Evolutionary conservation across 64 coral and sea anemone species (phyloP), one percentile per base, ranked within the genome.

Genomic region (Pocillopora damicornis): DNA sequence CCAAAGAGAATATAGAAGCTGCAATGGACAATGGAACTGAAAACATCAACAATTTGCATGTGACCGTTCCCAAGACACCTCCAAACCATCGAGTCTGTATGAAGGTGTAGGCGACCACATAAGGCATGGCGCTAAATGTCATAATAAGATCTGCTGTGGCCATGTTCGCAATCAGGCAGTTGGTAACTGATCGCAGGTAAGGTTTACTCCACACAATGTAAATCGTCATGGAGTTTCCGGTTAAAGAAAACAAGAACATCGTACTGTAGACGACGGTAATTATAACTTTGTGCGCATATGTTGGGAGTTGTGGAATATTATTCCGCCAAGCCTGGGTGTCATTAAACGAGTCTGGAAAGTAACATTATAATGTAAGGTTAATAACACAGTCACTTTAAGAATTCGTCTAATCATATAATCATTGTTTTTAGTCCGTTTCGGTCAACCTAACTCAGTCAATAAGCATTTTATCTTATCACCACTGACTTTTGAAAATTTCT

Each of bases 151-250:
- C 93, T 14, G 93, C 93, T 11, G 78, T 78, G 15, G 93, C 72
- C 93, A 95, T 91, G 86, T 95, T 95, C 14, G 89, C 89, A 25
- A 95, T 91, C 13, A 95, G 86, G 18, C 87, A 82, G 23, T 95
- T 95, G 2, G 88, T 95, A 9, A 86, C 76, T 0, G 86, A 88
- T 58, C 87, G 76, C 93, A 95, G 79, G 65, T 91, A 88, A 25
- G 86, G 93, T 25, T 82, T 91, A 18, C 71, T 84, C 11, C 64
- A 38, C 14, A 95, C 89, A 20, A 95, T 86, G 67, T 68, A 91
- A 7, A 95, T 58, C 37, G 88, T 88, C 42, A 95, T 61, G 4
- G 71, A 20, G 72, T 95, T 95, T 73, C 89, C 93, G 37, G 59
- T 88, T 38, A 95, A 65, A 11, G 81, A 78, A 3, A 94, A 34